Base-by-base conservation (phyloP, 2,113 vertebrate species). In the Pituophis catenifer region DNA sequence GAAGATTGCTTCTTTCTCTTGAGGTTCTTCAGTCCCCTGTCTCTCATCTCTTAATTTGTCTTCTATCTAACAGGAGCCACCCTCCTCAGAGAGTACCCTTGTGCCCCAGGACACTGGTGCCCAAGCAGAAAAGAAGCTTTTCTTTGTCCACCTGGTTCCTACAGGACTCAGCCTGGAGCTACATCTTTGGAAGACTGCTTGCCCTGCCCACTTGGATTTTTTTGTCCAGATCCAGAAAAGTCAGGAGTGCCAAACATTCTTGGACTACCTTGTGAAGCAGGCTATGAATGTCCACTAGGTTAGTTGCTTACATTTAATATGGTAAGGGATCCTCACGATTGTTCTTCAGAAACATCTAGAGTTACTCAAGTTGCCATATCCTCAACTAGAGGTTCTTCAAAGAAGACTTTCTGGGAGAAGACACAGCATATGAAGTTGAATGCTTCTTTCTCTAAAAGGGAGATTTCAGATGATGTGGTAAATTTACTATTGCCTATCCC, bases 101-200 rank as follows among this genome's bases (percentile, higher is more conserved):
- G 99, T 26, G 99, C 98, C 3, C 97, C 98, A 50, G 99, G 99
- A 0, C 95, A 98, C 93, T 99, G 99, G 99, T 99, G 99, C 95
- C 98, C 98, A 95, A 98, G 99, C 29, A 95, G 92, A 91, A 98
- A 98, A 33, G 97, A 97, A 0, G 96, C 98, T 50, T 95, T 98
- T 48, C 94, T 97, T 54, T 99, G 99, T 65, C 98, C 98, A 13
- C 97, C 98, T 90, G 99, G 99, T 33, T 99, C 98, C 29, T 98
- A 97, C 92, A 98, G 98, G 94, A 94, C 93, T 5, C 96, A 97
- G 26, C 97, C 98, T 21, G 98, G 99, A 89, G 99, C 98, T 26
- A 97, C 98, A 54, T 96, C 98, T 4, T 65, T 94, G 62, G 94
- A 94, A 59, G 98, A 98, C 11, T 99, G 99, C 96, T 96, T 97